Base-by-base conservation (phyloP, 2,113 vertebrate species). In the Lycaon pictus region DNA sequence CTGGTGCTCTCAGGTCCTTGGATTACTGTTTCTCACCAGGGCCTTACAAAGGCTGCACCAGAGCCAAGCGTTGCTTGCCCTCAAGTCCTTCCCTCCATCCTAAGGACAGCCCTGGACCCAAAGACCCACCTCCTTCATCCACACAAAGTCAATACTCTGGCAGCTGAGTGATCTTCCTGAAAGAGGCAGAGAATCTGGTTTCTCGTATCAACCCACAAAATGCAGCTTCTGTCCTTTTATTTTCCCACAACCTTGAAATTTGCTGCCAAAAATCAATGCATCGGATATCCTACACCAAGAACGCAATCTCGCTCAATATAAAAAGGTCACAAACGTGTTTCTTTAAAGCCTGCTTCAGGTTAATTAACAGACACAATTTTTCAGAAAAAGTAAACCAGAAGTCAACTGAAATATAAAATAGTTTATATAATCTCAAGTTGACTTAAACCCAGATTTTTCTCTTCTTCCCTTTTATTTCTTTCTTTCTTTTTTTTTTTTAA, bases 261-360 rank as follows among this genome's bases (percentile, higher is more conserved):
- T 88, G 56, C 79, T 37, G 79, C n/a, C 90, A 62, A 86, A 91
- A 93, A 93, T 96, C 94, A 77, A 77, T 92, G 77, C 20, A 43
- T 90, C 83, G 32, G 51, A 60, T 69, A 37, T 5, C 85, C 9
- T 72, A 96, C 60, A 74, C 76, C 69, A 72, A 76, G 55, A 97
- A 58, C 22, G 62, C 43, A 56, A 85, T 80, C 32, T 88, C 53
- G 19, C 29, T 93, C 11, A 48, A 85, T 62, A 81, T 35, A 23
- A 60, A 95, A 96, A 92, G 58, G n/a, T 96, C 80, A 87, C 56
- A 19, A 93, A 32, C 0, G 9, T 23, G 5, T 65, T 74, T 95
- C 77, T 86, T 93, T 88, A 63, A 86, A 91, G 25, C 19, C 88
- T 69, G 22, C 5, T 15, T 92, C 32, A 1, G 23, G 58, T 84